Percentiles rank a stretch among this genome's conserved stretches.
Conservation (phyloP, 2,797 vertebrate species). For the Manis pentadactyla region DNA sequence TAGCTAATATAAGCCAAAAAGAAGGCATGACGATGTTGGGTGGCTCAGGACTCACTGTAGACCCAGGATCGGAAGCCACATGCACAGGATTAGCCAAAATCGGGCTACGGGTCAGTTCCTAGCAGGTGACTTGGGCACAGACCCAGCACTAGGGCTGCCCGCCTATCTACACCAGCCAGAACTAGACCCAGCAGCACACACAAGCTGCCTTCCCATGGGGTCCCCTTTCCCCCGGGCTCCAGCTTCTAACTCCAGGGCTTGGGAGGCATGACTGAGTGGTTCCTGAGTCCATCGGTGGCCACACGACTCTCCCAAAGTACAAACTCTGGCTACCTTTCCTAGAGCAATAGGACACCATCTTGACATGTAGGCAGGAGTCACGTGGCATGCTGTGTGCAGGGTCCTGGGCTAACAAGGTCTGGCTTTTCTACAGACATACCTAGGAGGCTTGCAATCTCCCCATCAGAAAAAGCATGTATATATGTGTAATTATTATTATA, state of each 20-base stretch:
- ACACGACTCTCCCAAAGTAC: no score
- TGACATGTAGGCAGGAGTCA: no score
- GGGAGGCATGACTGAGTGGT: accelerated
- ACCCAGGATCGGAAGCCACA: neutral
- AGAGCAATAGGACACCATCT: no score
- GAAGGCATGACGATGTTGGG: accelerated
- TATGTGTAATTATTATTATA: no score
- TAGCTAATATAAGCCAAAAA: accelerated
- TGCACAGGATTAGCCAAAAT: neutral
- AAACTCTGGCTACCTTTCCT: no score
- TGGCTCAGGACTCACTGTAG: neutral
- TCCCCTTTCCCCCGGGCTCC: accelerated
- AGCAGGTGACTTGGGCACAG: accelerated
- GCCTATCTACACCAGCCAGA: accelerated
- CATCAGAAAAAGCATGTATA: no score
- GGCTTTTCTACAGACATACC: no score
- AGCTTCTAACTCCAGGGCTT: accelerated
- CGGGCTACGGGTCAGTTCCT: accelerated
- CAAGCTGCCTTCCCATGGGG: neutral
- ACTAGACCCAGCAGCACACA: neutral
- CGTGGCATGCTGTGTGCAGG: no score
- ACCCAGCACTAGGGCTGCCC: neutral
- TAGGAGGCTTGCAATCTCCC: no score
- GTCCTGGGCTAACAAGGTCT: no score
- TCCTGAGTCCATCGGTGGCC: neutral